phyloP scores from a whole-genome alignment of 2,113 vertebrate species.

The Myiozetetes cayanensis region DNA sequence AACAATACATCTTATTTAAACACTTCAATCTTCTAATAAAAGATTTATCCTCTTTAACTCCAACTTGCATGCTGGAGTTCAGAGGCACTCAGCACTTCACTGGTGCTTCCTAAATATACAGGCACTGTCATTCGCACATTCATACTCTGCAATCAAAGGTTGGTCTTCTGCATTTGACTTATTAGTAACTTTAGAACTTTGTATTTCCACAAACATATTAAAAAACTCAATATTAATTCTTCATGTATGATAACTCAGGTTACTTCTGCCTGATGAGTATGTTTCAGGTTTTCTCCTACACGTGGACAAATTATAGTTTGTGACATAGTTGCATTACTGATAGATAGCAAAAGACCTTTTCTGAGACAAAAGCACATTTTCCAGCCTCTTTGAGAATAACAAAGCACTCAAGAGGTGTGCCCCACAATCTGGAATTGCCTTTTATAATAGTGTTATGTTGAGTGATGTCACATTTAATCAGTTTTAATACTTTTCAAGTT shows the following conservation, averaged over 20 bases:
- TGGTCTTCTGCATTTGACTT: not conserved
- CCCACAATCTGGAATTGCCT: not conserved
- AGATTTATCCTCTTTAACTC: not conserved
- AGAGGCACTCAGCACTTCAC: not conserved
- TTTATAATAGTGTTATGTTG: not conserved
- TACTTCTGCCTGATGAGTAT: not conserved
- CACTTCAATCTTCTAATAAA: not conserved
- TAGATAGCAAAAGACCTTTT: not conserved
- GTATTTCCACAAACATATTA: not conserved
- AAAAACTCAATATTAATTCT: not conserved
- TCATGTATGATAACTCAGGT: not conserved
- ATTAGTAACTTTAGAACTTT: not conserved
- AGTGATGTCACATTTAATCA: slow-evolving; percentile 27
- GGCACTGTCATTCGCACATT: fast-evolving
- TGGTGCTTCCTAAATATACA: not conserved
- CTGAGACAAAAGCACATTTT: not conserved
- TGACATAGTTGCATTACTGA: not conserved
- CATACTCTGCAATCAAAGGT: not conserved
- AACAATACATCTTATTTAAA: not conserved
- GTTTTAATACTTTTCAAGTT: slow-evolving; percentile 25
- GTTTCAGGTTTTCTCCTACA: not conserved
- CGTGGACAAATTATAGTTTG: not conserved
- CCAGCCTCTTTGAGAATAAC: not conserved
- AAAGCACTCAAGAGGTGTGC: not conserved
- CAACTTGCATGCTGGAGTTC: not conserved